Base-by-base conservation (phyloP, 2,113 vertebrate species). In the Lasiurus cinereus region DNA sequence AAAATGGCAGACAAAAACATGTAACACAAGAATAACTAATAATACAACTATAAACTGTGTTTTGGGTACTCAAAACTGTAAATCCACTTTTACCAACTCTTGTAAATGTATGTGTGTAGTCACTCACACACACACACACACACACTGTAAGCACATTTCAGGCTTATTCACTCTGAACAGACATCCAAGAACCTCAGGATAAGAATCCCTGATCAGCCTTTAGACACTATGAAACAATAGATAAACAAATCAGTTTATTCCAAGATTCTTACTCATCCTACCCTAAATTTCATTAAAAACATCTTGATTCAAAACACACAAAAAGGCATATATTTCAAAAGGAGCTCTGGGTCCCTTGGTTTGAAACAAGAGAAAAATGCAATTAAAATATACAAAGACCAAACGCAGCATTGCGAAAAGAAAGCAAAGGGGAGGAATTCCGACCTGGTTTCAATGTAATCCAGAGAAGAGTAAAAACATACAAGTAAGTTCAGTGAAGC, bases 321-420 rank as follows among this genome's bases (percentile, higher is more conserved):
- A 39, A 36, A 13, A 48, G 31, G 13, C 24, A 87, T 64, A 21
- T 24, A 70, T 18, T 36, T 70, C 66, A 79, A 69, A 94, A 80
- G 66, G 12, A 90, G 27, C 21, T 74, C 62, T 39, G 4, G 15
- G 10, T 73, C 29, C 89, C 50, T 70, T 80, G 56, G 80, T 52
- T 69, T 93, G 83, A 87, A 59, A 56, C 16, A 84, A 79, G 15
- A n/a, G 1, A 86, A 96, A 24, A 43, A 54, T 50, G 72, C 22
- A 72, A 46, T n/a, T 83, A 73, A 83, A 78, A 90, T 66, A 36
- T 14, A 39, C 19, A 46, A 93, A 93, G 36, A 73, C 27, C 18
- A 24, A 89, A 39, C 14, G 21, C 33, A 66, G 59, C 27, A 66
- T 73, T 88, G 90, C 27, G 78, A 86, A 92, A 64, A 50, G 14